Conservation (phyloP, 2,888 invertebrate species). For the Heliconius erato region DNA sequence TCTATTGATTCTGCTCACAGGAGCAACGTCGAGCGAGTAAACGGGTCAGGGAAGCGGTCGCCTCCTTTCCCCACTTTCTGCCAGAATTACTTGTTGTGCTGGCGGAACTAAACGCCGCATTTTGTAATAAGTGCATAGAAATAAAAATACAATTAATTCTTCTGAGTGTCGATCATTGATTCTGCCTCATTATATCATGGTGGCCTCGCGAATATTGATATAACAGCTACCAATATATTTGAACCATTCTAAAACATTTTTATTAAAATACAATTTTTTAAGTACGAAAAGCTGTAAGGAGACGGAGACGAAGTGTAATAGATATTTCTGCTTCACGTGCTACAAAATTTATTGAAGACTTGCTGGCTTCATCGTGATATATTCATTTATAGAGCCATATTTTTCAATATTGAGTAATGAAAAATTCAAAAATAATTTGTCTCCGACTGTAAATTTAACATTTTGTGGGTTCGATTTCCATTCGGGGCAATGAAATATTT, state of each 20-base stretch:
- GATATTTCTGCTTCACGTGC: conserved; percentile 7
- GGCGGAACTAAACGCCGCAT: no score
- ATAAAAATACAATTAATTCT: no score
- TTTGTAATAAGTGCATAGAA: no score
- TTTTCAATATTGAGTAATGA: not conserved
- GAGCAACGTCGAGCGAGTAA: conserved; percentile 20
- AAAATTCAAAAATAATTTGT: not conserved
- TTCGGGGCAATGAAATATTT: not conserved
- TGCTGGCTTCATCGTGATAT: conserved; percentile 4
- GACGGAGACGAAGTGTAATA: not conserved
- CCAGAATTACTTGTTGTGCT: no score
- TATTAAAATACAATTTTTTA: not conserved
- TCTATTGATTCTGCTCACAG: conserved; percentile 14
- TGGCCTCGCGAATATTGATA: no score
- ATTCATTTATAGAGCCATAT: conserved; percentile 9
- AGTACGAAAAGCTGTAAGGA: not conserved
- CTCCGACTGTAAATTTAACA: not conserved
- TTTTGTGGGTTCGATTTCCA: not conserved
- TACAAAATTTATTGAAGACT: not conserved
- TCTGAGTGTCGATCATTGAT: not conserved
- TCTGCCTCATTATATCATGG: no score
- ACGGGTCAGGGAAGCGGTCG: conserved; percentile 24
- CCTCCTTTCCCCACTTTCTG: not conserved
- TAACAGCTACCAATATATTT: no score
- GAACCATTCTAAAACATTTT: not conserved